Evolutionary conservation across 2,113 vertebrate species (phyloP), one percentile per base, ranked within the genome.

Genomic region (Semnornis frantzii): DNA sequence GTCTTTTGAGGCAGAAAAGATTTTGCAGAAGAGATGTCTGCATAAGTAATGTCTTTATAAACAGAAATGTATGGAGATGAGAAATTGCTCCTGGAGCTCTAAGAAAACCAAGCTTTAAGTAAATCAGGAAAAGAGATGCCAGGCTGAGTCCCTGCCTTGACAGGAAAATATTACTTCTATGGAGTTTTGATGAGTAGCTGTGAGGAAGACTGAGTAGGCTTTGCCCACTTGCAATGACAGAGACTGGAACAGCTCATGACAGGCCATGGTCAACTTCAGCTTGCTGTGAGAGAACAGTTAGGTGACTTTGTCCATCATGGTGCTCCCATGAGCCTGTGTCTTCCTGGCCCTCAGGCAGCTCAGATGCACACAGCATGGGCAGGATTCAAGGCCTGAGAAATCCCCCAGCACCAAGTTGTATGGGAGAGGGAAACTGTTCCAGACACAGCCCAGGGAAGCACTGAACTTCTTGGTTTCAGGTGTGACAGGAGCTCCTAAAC

Each of bases 311-410:
- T 12, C 34, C 3, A 2, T 23, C 24, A 5, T 6, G 17, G 46
- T 3, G 30, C 21, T 27, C 8, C 48, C 0, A 5, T 5, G 80
- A 13, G 27, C 1, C 0, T 7, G n/a, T 19, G 30, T 59, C 34
- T 17, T 20, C 39, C 46, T 0, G 0, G 50, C 16, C 25, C 55
- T 25, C 2, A 0, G 25, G 44, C 74, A 85, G 86, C 58, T 62
- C 16, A 4, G 66, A 16, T 17, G 1, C 69, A 46, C 27, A 2
- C 0, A 0, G 19, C n/a, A n/a, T n/a, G n/a, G n/a, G 48, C 54
- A 52, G 54, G 78, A 4, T 25, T 4, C 0, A 2, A 58, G 55
- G 63, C 14, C 76, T 25, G 37, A 62, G 82, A 62, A 50, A 69
- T 14, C 2, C 28, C 69, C 44, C 39, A 52, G 37, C 0, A 0